Evolutionary conservation across 2,113 vertebrate genomes (phyloP), one percentile per base, ranked within the genome.

Genomic region (Donacobius atricapilla): DNA sequence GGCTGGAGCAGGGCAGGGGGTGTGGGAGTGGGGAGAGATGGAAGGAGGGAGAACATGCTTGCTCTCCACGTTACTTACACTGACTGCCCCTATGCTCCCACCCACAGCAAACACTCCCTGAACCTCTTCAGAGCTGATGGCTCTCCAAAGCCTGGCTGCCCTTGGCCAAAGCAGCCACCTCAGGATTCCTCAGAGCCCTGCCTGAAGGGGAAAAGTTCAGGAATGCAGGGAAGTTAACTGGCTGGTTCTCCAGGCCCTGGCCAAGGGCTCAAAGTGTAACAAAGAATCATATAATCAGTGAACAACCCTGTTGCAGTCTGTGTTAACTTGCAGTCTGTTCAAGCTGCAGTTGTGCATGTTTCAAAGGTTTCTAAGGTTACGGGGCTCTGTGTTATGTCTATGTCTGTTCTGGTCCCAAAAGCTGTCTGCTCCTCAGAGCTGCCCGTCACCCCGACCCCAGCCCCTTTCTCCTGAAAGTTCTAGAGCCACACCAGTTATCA

Each of bases 21-120:
- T 39, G 39, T n/a, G 15, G 44, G n/a, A 47, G 31, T 2, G 9
- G 23, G 23, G 25, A 83, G 23, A n/a, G 39, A 45, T 0, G 2
- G 18, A 56, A 42, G 45, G 51, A 70, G 22, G 12, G 11, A 75
- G 13, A 58, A 28, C 28, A 22, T 1, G 9, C 44, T 72, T 1
- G 0, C 37, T 35, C 31, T 22, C 31, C 14, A 1, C 5, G 0
- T 30, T 24, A n/a, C n/a, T n/a, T n/a, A 35, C 71, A 0, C 5
- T 8, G 57, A 56, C 48, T 40, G 51, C 16, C 69, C 7, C 48
- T 24, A 16, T 0, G 2, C 63, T 70, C 44, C 57, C 89, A 80
- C 71, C 83, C 91, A 7, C 33, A 0, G 69, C 71, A 73, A 77
- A 53, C 58, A 44, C 70, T 57, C 60, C 10, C 25, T 12, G 18